These are phyloP conservation scores for Sympetrum striolatum DNA, from an alignment of 2,888 invertebrate species.

Conservation along the genomic window DNA sequence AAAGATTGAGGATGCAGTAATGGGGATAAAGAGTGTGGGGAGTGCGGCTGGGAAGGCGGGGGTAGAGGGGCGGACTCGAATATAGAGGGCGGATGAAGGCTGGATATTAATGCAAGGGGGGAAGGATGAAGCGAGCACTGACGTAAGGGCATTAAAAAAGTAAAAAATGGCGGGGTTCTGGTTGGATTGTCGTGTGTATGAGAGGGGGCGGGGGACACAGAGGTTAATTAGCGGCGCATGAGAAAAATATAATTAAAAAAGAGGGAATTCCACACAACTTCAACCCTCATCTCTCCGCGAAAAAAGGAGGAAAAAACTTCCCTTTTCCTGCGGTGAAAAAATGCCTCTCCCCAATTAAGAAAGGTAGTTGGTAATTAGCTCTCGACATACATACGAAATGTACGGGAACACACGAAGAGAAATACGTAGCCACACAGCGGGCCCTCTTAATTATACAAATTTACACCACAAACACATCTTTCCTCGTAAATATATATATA, in stretches of 20 bases:
- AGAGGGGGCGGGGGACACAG: not conserved
- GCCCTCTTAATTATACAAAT: not conserved
- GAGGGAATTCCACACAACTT: not conserved
- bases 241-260: conserved; percentile 33
- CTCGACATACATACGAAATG: conserved; percentile 34
- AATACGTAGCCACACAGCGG: not conserved
- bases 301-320: not conserved
- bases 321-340: conserved; percentile 7
- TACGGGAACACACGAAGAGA: not conserved
- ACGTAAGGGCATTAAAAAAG: not conserved
- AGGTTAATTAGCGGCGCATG: conserved; percentile 33
- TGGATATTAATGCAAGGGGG: not conserved
- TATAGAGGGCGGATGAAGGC: not conserved
- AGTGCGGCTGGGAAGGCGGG: not conserved
- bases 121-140: not conserved
- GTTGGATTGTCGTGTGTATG: conserved; percentile 18
- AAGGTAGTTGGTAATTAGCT: conserved; percentile 42
- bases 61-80: not conserved
- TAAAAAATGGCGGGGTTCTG: not conserved
- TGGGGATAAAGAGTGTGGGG: not conserved
- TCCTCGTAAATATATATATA: not conserved
- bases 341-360: conserved; percentile 28
- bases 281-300: not conserved
- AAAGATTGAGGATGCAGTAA: not conserved
- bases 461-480: not conserved